phyloP scores from a whole-genome alignment of 1,140 invertebrate species.

The Pseudomyrmex concolor region DNA sequence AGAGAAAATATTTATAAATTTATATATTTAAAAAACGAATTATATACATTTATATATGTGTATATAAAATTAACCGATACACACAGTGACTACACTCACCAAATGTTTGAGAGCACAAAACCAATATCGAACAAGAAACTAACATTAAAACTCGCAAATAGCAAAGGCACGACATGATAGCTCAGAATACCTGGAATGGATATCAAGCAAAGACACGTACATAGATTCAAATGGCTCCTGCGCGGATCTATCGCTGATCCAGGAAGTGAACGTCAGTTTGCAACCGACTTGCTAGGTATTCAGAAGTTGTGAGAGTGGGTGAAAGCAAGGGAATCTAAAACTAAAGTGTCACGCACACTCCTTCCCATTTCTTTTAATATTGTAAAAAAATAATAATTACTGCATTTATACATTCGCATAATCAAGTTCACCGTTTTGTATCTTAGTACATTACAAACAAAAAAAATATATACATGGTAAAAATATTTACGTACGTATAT shows the following conservation, averaged over 20 bases:
- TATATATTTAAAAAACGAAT: neutral
- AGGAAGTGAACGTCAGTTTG: constrained; percentile 55
- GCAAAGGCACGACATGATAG: constrained; percentile 59
- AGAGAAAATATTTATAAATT: neutral
- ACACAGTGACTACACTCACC: constrained; percentile 43
- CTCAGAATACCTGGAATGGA: constrained; percentile 58
- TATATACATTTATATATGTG: no score
- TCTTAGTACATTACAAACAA: no score
- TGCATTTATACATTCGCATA: no score
- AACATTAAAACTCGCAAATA: constrained; percentile 13
- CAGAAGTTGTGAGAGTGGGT: constrained; percentile 56
- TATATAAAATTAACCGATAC: no score
- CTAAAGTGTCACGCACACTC: constrained; percentile 21
- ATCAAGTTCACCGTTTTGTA: no score
- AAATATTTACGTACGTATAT: no score
- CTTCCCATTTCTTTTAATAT: no score
- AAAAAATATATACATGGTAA: no score
- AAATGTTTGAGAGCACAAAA: constrained; percentile 8
- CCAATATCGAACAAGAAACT: constrained; percentile 13
- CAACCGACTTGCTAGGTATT: constrained; percentile 37
- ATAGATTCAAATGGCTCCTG: constrained; percentile 35
- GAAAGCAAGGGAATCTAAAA: constrained; percentile 71
- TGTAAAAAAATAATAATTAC: no score
- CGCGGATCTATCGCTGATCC: constrained; percentile 45
- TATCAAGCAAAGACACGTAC: constrained; percentile 13